phyloP scores from a whole-genome alignment of 1,140 invertebrate species.

The Tetranychus urticae region DNA sequence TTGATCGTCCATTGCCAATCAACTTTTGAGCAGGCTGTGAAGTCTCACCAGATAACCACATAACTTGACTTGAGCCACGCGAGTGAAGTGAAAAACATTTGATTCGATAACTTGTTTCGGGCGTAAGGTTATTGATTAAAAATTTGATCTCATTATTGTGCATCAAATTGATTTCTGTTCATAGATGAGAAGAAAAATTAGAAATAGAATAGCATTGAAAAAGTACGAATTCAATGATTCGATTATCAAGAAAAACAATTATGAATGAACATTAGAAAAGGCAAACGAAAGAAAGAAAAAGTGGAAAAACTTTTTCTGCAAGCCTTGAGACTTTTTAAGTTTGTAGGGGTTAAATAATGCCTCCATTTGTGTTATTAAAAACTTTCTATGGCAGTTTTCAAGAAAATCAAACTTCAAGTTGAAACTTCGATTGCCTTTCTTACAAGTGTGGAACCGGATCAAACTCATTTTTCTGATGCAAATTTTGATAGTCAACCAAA shows the following conservation, averaged over 20 bases:
- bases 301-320: not conserved
- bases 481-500: no score
- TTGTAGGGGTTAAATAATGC: no score
- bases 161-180: not conserved
- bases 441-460: no score
- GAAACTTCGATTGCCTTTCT: no score
- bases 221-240: not conserved
- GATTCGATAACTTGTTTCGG: conserved; percentile 4
- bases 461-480: no score
- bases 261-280: no score
- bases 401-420: no score
- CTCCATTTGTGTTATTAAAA: no score
- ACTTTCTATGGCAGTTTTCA: no score
- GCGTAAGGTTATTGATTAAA: not conserved
- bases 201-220: not conserved
- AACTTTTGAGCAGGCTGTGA: conserved; percentile 5
- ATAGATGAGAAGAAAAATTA: not conserved
- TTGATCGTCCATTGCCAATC: not conserved
- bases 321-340: no score
- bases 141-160: conserved; percentile 2
- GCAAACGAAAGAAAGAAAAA: not conserved
- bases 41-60: conserved; percentile 3
- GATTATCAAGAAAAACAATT: no score
- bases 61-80: conserved; percentile 4
- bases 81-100: conserved; percentile 5